A percentile compares a stretch with the other conserved stretches of the same genome.
phyloP scores from a whole-genome alignment of 1,140 invertebrate species.

The Drosophila biarmipes region DNA sequence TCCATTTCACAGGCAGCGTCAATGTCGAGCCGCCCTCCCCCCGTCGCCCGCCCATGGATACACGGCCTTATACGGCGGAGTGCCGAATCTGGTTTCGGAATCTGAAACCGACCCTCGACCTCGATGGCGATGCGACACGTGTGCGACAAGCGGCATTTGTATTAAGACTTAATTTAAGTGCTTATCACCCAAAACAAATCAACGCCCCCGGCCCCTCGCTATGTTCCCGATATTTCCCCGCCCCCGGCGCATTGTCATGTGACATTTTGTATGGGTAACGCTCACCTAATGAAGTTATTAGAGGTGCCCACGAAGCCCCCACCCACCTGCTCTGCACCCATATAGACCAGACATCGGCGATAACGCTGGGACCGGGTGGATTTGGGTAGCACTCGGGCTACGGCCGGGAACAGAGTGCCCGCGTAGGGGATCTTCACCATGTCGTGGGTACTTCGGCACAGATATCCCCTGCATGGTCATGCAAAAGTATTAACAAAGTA shows the following conservation, averaged over 20 bases:
- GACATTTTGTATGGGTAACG: conserved; percentile 68
- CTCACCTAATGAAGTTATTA: conserved; percentile 78
- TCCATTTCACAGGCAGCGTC: conserved; percentile 76
- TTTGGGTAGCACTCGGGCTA: not conserved
- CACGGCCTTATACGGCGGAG: not conserved
- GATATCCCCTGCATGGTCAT: not conserved
- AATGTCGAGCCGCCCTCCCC: conserved; percentile 26
- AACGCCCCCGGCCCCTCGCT: conserved; percentile 10
- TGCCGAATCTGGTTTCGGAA: conserved; percentile 35
- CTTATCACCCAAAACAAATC: conserved; percentile 84
- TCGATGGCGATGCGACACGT: conserved; percentile 68
- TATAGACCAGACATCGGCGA: conserved; percentile 38
- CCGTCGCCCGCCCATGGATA: not conserved
- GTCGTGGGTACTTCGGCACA: not conserved
- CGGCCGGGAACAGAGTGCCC: not conserved
- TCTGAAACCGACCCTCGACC: conserved; percentile 45
- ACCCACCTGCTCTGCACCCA: conserved; percentile 4
- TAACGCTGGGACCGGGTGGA: not conserved
- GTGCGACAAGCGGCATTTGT: conserved; percentile 83
- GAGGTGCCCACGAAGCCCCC: conserved; percentile 5
- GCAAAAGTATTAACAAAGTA: too few species aligned
- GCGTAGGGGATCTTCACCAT: not conserved
- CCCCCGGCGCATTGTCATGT: conserved; percentile 36
- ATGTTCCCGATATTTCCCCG: not conserved
- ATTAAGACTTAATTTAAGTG: conserved; percentile 84